phyloP scores from a whole-genome alignment of 2,797 vertebrate genomes.

The Apogon talboti region DNA sequence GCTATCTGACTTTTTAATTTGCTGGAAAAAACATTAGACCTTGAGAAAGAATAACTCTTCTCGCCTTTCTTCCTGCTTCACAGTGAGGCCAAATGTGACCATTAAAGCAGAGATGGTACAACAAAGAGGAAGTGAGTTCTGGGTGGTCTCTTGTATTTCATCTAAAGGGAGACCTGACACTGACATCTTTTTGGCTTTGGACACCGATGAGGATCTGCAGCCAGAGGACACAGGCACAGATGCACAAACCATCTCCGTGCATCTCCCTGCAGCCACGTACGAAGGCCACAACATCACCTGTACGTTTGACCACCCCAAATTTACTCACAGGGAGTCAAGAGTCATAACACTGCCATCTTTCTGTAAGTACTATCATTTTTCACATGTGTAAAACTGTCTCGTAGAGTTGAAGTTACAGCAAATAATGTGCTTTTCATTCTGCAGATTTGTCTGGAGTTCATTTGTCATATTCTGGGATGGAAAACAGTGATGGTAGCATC shows the following conservation, averaged over 20 bases:
- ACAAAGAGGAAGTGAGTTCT: slow-evolving; percentile 65
- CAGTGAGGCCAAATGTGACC: slow-evolving; percentile 77
- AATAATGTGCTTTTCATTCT: slow-evolving; percentile 26
- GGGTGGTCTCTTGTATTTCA: slow-evolving; percentile 81
- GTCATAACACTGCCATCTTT: slow-evolving; percentile 69
- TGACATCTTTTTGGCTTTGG: slow-evolving; percentile 73
- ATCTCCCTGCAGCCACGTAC: slow-evolving; percentile 57
- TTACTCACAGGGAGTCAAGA: slow-evolving; percentile 51
- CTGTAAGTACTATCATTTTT: slow-evolving; percentile 67
- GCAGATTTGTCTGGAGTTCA: slow-evolving; percentile 73
- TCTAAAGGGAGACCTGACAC: slow-evolving; percentile 79
- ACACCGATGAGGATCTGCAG: slow-evolving; percentile 38
- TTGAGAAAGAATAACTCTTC: slow-evolving; percentile 62
- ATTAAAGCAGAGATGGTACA: slow-evolving; percentile 69
- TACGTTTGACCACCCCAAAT: slow-evolving; percentile 74
- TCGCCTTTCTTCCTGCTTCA: slow-evolving; percentile 56
- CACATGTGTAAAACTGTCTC: slow-evolving; percentile 4
- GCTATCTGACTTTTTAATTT: slow-evolving; percentile 72
- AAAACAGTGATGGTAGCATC: slow-evolving; percentile 12
- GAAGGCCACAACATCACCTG: slow-evolving; percentile 76
- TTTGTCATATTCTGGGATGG: slow-evolving; percentile 28
- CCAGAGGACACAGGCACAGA: slow-evolving; percentile 39
- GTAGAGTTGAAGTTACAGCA: slow-evolving; percentile 9
- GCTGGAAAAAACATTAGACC: slow-evolving; percentile 63
- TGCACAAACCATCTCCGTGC: slow-evolving; percentile 48